Base-by-base conservation (phyloP, 1,140 invertebrate species). In the Drosophila nigromelanica region DNA sequence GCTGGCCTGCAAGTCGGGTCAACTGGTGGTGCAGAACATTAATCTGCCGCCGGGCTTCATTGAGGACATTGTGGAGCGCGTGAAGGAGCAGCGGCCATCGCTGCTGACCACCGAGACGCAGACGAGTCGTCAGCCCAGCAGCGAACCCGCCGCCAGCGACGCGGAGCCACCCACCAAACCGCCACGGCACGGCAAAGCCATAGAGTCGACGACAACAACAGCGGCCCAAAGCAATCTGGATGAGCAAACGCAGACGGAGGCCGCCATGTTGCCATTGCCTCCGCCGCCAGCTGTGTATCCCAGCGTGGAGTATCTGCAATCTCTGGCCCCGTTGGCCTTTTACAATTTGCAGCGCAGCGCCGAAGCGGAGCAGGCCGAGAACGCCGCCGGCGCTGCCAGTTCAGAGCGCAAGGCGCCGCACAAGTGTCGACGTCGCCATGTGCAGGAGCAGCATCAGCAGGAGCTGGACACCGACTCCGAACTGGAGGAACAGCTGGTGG, bases 1-100 rank as follows among this genome's bases (percentile, higher is more conserved):
- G 92, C 78, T 95, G 93, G 43, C 94, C 33, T 91, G 90, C 55
- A 91, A 94, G 82, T 93, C 93, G 7, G 95, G 94, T 0, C 93
- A 95, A 76, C 92, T 95, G 66, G 93, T 94, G 35, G 93, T 95
- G 5, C 94, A 93, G 75, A 94, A 94, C 51, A 93, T 95, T 40
- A 94, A 95, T 85, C 92, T 95, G 69, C 94, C 95, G 4, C 93
- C 94, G 5, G 92, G 93, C 4, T 93, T 95, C 30, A 93, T 95
- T 12, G 93, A 95, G 52, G 93, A 95, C 90, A 93, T 95, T 51
- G 92, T 94, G 12, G 92, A 92, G 40, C 91, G 87, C 12, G 81
- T 92, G 12, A 71, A 73, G 27, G 90, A 91, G 62, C 85, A 83
- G 56, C 75, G 82, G 5, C 59, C 66, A 2, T 60, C 83, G 5